Conservation (phyloP, 2,888 invertebrate genomes). For the Anaspis maculata region DNA sequence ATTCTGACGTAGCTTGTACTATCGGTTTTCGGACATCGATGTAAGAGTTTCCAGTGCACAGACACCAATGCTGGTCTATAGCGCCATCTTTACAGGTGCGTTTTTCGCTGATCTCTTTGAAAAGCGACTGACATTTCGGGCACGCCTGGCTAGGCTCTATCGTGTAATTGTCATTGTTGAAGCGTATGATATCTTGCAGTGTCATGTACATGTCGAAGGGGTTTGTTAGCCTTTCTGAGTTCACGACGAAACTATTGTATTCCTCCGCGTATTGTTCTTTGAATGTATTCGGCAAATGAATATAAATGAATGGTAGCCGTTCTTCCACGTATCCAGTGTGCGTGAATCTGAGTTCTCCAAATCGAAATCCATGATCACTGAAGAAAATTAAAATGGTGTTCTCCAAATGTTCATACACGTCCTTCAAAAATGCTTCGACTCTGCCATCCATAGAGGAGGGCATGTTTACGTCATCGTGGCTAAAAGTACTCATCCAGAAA, state of each 20-base stretch:
- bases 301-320: slow-evolving; percentile 63
- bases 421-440: slow-evolving; percentile 51
- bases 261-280: slow-evolving; percentile 47
- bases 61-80: slow-evolving; percentile 68
- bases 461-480: slow-evolving; percentile 61
- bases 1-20: no score
- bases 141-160: slow-evolving; percentile 46
- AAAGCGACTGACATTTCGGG: slow-evolving; percentile 55
- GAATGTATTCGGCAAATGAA: slow-evolving; percentile 59
- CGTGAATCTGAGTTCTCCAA: slow-evolving; percentile 58
- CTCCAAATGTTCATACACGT: slow-evolving; percentile 50
- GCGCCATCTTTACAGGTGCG: slow-evolving; percentile 61
- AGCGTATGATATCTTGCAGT: slow-evolving; percentile 51
- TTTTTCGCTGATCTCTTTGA: slow-evolving; percentile 46
- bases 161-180: slow-evolving; percentile 41
- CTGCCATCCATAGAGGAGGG: slow-evolving; percentile 59
- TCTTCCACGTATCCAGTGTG: slow-evolving; percentile 71
- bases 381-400: slow-evolving; percentile 63
- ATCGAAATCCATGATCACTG: slow-evolving; percentile 73
- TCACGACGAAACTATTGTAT: slow-evolving; percentile 49
- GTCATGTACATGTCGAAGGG: slow-evolving; percentile 72
- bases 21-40: no score
- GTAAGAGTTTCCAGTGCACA: slow-evolving; percentile 59
- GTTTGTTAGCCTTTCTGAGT: slow-evolving; percentile 59
- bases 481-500: slow-evolving; percentile 73